These are phyloP conservation scores for Graphium colonna DNA, from an alignment of 2,888 invertebrate genomes.

Conservation along the genomic window DNA sequence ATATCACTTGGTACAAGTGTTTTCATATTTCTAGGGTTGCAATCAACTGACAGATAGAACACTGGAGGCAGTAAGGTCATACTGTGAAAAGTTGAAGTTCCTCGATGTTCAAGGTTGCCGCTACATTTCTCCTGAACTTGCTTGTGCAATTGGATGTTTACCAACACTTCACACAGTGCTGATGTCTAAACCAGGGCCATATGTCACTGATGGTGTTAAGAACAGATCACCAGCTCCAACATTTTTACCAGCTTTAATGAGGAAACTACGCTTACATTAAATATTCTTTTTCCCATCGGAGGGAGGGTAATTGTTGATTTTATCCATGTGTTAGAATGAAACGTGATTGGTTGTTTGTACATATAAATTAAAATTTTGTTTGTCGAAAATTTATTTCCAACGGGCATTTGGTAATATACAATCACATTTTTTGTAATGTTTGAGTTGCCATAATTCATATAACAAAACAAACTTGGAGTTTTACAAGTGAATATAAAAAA, in stretches of 20 bases:
- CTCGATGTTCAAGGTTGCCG: constrained; percentile 80
- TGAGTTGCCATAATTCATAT: too few relatives aligned
- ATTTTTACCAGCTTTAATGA: constrained; percentile 63
- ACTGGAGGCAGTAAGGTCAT: constrained; percentile 66
- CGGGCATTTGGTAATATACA: too few relatives aligned
- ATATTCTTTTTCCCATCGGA: too few relatives aligned
- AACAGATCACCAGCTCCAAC: constrained; percentile 57
- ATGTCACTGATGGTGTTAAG: constrained; percentile 61
- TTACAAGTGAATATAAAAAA: too few relatives aligned
- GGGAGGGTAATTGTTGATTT: too few relatives aligned
- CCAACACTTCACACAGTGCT: constrained; percentile 68
- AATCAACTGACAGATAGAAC: constrained; percentile 80
- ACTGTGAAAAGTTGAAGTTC: constrained; percentile 76
- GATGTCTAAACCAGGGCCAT: constrained; percentile 71
- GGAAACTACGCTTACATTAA: constrained; percentile 60
- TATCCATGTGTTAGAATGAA: too few relatives aligned
- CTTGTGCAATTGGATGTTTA: constrained; percentile 57
- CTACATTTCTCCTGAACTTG: constrained; percentile 67
- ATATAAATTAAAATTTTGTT: too few relatives aligned
- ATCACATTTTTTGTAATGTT: too few relatives aligned
- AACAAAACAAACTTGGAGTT: too few relatives aligned
- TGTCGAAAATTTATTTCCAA: too few relatives aligned
- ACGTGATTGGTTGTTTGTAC: too few relatives aligned
- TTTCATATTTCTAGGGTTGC: constrained; percentile 74
- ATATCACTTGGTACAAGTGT: background rate